Conservation (phyloP, 2,113 vertebrate species). For the Echinops telfairi region DNA sequence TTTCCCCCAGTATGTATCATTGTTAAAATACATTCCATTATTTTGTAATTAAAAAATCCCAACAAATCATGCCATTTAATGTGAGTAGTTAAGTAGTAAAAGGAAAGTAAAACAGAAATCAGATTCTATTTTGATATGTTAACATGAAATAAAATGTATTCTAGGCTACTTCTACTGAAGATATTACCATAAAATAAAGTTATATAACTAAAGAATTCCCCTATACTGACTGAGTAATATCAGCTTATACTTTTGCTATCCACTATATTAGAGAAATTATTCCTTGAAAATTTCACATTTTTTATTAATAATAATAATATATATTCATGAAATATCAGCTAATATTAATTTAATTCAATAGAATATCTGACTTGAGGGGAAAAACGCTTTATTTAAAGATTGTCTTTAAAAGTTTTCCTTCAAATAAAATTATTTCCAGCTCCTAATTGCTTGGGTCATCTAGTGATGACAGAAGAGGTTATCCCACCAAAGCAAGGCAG, state of each 20-base stretch:
- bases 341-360: background rate
- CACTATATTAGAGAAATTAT: background rate
- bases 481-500: background rate
- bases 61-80: background rate
- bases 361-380: background rate
- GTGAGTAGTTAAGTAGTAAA: background rate
- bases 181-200: background rate
- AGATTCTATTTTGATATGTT: background rate
- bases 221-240: background rate
- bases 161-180: background rate
- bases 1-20: too few relatives aligned
- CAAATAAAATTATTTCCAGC: background rate
- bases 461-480: background rate
- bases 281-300: background rate
- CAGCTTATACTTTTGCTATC: background rate
- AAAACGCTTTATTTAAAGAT: slow-evolving; percentile 34
- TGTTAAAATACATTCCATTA: background rate
- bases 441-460: background rate
- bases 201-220: background rate
- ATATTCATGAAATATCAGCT: background rate
- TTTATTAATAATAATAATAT: background rate
- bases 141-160: background rate
- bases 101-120: background rate
- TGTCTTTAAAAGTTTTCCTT: background rate
- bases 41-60: slow-evolving; percentile 19